Evolutionary conservation across 2,797 vertebrate species (phyloP).

Genomic region (Lateolabrax maculatus): DNA sequence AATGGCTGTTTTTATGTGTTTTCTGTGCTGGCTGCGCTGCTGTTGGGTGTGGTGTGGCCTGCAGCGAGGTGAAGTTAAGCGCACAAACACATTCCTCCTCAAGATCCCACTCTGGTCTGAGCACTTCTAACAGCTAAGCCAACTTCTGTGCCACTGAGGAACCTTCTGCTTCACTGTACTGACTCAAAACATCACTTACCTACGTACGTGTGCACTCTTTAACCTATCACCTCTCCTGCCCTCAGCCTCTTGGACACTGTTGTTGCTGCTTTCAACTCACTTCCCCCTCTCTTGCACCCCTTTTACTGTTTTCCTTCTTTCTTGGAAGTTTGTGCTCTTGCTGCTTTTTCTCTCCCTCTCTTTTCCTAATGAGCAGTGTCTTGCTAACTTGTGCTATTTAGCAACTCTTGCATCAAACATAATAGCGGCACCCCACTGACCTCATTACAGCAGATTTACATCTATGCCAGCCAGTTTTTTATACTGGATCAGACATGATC

Average conservation of each 20-base stretch:
- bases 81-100: slow-evolving; percentile 82
- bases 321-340: slow-evolving; percentile 23
- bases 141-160: slow-evolving; percentile 19
- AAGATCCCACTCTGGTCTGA: slow-evolving; percentile 59
- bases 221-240: slow-evolving; percentile 39
- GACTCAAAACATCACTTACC: slow-evolving; percentile 1
- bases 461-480: slow-evolving; percentile 45
- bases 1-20: slow-evolving; percentile 80
- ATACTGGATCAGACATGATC: slow-evolving; percentile 29
- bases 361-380: slow-evolving; percentile 62
- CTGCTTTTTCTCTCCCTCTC: slow-evolving; percentile 39
- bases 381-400: slow-evolving; percentile 72
- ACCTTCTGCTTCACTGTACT: slow-evolving; percentile 3
- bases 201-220: slow-evolving; percentile 26
- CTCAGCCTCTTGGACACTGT: slow-evolving; percentile 11
- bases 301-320: slow-evolving; percentile 42
- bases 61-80: slow-evolving; percentile 79
- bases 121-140: slow-evolving; percentile 31
- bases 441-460: slow-evolving; percentile 67
- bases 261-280: slow-evolving; percentile 13
- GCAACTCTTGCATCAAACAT: slow-evolving; percentile 68
- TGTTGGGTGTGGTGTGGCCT: slow-evolving; percentile 80
- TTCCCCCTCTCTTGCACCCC: slow-evolving; percentile 32
- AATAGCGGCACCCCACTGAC: slow-evolving; percentile 45
- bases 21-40: slow-evolving; percentile 77